Conservation (phyloP, 2,113 vertebrate species). For the Bombycilla garrulus region DNA sequence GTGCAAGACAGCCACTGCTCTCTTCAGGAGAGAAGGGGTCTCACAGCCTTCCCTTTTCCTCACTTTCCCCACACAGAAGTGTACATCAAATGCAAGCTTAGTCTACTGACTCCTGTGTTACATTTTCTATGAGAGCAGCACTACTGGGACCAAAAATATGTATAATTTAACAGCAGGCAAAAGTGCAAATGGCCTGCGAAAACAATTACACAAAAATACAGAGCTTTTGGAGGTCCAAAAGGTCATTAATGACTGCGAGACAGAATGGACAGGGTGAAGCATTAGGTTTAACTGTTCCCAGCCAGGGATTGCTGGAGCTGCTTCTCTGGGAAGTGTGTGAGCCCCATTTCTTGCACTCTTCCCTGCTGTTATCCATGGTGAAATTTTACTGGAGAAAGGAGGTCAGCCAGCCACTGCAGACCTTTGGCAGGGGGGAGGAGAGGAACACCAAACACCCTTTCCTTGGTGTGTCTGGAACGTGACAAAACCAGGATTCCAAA, state of each 20-base stretch:
- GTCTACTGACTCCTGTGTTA: not conserved
- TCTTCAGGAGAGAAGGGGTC: not conserved
- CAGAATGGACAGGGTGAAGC: not conserved
- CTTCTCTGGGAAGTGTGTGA: not conserved
- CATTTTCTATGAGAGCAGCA: not conserved
- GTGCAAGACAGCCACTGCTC: not conserved
- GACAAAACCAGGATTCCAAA: not conserved
- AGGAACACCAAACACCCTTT: not conserved
- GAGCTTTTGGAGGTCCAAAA: not conserved
- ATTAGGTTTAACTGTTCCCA: not conserved
- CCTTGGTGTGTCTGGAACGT: not conserved
- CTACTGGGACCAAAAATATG: not conserved
- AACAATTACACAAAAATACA: not conserved
- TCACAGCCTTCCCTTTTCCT: not conserved
- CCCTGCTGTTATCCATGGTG: not conserved
- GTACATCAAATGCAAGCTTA: not conserved
- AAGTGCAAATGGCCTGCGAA: not conserved
- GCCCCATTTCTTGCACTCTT: not conserved
- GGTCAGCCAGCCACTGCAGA: not conserved
- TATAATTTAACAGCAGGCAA: not conserved
- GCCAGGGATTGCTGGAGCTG: not conserved
- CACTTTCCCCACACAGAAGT: not conserved
- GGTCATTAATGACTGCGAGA: not conserved
- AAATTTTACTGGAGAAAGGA: not conserved
- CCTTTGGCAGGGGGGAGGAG: not conserved